Percentiles rank a stretch among this genome's conserved stretches.
Conservation (phyloP, 1,140 invertebrate genomes). For the Tetraneura akinire region DNA sequence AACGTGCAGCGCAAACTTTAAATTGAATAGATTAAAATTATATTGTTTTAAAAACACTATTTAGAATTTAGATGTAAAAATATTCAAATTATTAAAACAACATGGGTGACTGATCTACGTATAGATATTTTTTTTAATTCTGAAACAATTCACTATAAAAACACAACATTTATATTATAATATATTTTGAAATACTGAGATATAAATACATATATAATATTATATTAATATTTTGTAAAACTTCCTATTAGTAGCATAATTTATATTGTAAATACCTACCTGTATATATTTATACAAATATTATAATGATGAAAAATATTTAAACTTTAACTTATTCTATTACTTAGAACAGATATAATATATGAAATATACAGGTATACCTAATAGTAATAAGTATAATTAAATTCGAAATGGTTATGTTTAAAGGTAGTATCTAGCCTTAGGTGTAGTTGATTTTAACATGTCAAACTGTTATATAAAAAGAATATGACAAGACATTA, state of each 20-base stretch:
- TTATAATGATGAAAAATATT: background rate
- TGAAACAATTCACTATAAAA: too few species aligned
- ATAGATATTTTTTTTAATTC: too few species aligned
- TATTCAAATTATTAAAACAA: too few species aligned
- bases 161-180: too few species aligned
- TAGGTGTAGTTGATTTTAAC: background rate
- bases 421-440: background rate
- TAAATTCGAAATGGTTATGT: background rate
- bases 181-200: too few species aligned
- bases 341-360: too few species aligned
- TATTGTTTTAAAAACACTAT: too few species aligned
- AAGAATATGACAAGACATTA: background rate
- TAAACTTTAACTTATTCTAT: background rate
- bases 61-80: too few species aligned
- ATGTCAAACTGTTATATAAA: background rate
- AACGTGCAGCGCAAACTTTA: background rate
- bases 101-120: too few species aligned
- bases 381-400: background rate
- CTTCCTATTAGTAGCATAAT: background rate
- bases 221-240: too few species aligned
- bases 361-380: background rate
- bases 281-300: background rate
- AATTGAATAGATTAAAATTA: background rate
- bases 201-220: too few species aligned
- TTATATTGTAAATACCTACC: background rate